phyloP scores from a whole-genome alignment of 2,797 vertebrate species.

The Parauchenoglanis punctatus region DNA sequence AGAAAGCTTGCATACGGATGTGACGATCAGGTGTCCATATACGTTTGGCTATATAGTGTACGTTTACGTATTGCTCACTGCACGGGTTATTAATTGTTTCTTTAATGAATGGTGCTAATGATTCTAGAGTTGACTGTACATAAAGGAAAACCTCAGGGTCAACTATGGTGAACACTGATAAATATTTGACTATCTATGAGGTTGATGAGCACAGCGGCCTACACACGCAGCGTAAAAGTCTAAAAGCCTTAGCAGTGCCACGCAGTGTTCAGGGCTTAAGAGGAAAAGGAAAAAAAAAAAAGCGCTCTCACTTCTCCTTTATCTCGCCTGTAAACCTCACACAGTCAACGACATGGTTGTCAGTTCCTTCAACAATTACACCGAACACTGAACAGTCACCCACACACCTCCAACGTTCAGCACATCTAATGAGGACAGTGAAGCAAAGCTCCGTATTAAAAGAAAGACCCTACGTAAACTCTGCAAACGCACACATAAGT shows the following conservation, averaged over 20 bases:
- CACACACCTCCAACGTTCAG: neutral
- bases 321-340: neutral
- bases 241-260: neutral
- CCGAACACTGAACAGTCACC: neutral
- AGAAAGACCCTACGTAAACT: neutral
- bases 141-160: neutral
- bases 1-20: neutral
- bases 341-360: neutral
- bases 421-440: neutral
- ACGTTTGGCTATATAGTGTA: neutral
- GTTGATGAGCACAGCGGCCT: neutral
- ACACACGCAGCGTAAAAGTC: neutral
- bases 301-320: neutral
- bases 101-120: neutral
- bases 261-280: neutral
- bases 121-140: neutral
- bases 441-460: neutral
- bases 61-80: neutral
- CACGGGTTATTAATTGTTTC: neutral
- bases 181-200: neutral
- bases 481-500: neutral
- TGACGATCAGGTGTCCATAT: too few relatives aligned
- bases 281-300: neutral
- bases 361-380: neutral
- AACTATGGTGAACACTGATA: neutral